Evolutionary conservation across 2,113 vertebrate genomes (phyloP), one percentile per base, ranked within the genome.

Genomic region (Periophthalmodon schlosseri): DNA sequence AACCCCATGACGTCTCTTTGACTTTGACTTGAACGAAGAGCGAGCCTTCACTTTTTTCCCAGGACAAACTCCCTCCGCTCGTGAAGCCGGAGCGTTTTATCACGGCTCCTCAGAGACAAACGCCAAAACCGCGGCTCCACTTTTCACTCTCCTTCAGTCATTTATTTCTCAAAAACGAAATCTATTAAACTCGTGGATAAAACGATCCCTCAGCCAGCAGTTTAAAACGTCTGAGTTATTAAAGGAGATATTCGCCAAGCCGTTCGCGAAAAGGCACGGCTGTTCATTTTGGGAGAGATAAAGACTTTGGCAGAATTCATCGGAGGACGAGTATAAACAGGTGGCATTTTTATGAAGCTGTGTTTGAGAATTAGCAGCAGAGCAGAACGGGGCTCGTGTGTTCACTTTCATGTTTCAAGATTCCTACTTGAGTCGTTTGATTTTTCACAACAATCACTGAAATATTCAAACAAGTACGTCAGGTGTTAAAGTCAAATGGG

Each of bases 311-410:
- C 60, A 64, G 33, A 10, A 64, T 36, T 33, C 15, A 15, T 9
- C 33, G 28, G 61, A 18, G 28, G 8, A 64, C 16, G 18, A 15
- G 7, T 16, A 15, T 0, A 36, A 64, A 64, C 61, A 64, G 61
- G 61, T 64, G 61, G 61, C 61, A 16, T 64, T 64, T 64, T 64
- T 33, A 64, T 64, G 61, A 64, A 64, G 33, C 9, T 36, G 61
- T 64, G 61, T 64, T 64, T 64, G 61, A 36, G 61, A 20, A 64
- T 64, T 36, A 64, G 18, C 28, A 36, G 33, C 23, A 20, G 28
- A 63, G 60, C 56, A 57, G 58, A 34, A 33, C 18, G 61, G 28
- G 36, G 61, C 61, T 16, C 33, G 20, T 36, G 20, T 64, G 61
- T 36, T 64, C 60, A 63, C 61, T 64, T 64, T 64, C 12, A 34